Base-by-base conservation (phyloP, 2,797 vertebrate genomes). In the Myotis vivesi region DNA sequence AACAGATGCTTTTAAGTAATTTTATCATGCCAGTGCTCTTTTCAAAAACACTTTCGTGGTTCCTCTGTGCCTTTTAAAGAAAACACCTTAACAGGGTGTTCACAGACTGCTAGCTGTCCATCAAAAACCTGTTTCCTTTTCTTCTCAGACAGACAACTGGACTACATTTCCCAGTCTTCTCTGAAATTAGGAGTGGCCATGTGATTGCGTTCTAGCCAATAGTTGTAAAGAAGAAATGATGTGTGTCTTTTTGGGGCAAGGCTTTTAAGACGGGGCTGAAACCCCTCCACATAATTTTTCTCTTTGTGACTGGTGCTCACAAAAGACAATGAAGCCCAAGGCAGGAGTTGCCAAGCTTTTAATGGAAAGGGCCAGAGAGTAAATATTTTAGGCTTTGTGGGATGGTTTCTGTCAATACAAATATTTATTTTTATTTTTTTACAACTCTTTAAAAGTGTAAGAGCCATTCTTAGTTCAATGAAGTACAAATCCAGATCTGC, bases 11-110 rank as follows among this genome's bases (percentile, higher is more conserved):
- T 59, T 59, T 41, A 57, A 53, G 72, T 11, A 87, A n/a, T 53
- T 84, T 36, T 79, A n/a, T 38, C 36, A 30, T 38, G 9, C 53
- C 75, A 36, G 6, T 51, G 55, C 4, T 83, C 19, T 55, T 38
- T 82, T 57, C 46, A 38, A 38, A n/a, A 93, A 87, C n/a, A 17
- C 30, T 25, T 49, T 87, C 20, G 0, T 71, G 23, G 19, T 28
- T 95, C 36, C 23, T 72, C 28, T 66, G 30, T 87, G 72, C 66
- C 53, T 75, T 94, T 79, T 93, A 68, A 86, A 89, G 75, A 94
- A 44, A 92, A 86, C n/a, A 8, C 23, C 22, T 49, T 51, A 73
- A 8, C 10, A 55, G 25, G 16, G 13, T 68, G 6, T 88, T 59
- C 30, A 79, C 51, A 86, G 55, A 64, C 71, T 71, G 49, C 11